phyloP scores from a whole-genome alignment of 1,140 invertebrate genomes.

The Bombus confusus region DNA sequence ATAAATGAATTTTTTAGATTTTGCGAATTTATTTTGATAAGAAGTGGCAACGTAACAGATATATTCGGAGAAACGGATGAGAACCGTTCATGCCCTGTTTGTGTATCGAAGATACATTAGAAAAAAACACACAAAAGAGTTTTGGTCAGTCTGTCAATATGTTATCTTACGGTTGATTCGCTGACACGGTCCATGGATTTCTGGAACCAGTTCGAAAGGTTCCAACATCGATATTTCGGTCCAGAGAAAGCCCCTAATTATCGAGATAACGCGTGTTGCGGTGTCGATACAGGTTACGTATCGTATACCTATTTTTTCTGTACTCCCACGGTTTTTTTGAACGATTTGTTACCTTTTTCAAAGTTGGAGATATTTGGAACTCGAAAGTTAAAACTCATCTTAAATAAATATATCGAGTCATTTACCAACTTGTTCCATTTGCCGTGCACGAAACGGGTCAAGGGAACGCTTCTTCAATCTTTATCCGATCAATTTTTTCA shows the following conservation, averaged over 20 bases:
- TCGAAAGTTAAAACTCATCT: background rate
- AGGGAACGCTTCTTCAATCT: background rate
- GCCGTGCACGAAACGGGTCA: background rate
- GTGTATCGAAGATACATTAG: slow-evolving; percentile 47
- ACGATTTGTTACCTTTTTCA: slow-evolving; percentile 1
- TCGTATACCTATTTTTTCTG: slow-evolving; percentile 61
- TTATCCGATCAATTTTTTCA: slow-evolving; percentile 9
- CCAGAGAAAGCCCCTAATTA: slow-evolving; percentile 74
- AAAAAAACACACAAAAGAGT: slow-evolving; percentile 23
- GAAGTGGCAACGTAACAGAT: background rate
- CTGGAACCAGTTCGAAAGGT: slow-evolving; percentile 69
- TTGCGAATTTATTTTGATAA: slow-evolving; percentile 3
- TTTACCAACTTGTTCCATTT: background rate
- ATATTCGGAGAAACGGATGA: background rate
- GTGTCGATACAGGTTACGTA: slow-evolving; percentile 71
- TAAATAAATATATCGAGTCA: background rate
- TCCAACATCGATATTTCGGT: slow-evolving; percentile 65
- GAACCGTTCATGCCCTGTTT: background rate
- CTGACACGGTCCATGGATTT: slow-evolving; percentile 67
- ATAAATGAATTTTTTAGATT: background rate
- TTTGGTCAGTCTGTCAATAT: slow-evolving; percentile 50
- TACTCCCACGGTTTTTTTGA: slow-evolving; percentile 58
- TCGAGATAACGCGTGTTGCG: slow-evolving; percentile 74
- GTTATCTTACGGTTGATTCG: slow-evolving; percentile 62
- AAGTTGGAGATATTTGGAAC: background rate